phyloP scores from a whole-genome alignment of 2,113 vertebrate species.

The Ictidomys tridecemlineatus region DNA sequence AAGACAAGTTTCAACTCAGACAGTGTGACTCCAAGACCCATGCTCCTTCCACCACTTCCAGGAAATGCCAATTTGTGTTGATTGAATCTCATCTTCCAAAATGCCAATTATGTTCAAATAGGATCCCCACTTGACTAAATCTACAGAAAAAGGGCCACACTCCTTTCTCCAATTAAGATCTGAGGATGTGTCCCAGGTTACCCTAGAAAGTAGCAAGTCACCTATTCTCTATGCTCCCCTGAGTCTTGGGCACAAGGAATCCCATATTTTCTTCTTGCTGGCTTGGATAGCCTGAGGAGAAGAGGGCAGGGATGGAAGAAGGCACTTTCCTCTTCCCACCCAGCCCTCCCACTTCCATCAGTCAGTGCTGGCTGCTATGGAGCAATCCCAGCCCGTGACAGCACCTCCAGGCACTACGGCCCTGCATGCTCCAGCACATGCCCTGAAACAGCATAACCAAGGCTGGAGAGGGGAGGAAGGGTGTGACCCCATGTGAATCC shows the following conservation, averaged over 20 bases:
- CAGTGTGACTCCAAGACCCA: neutral
- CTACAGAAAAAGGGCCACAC: neutral
- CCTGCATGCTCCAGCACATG: neutral
- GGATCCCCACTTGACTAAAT: neutral
- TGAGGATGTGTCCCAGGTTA: neutral
- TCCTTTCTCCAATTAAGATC: constrained; percentile 16
- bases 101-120: neutral
- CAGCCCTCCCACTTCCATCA: neutral
- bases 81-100: constrained; percentile 3
- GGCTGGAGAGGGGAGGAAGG: neutral
- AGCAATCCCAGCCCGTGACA: neutral
- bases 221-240: neutral
- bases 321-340: neutral
- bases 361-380: neutral
- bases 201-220: neutral
- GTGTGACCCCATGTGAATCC: neutral
- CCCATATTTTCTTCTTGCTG: neutral
- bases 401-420: neutral
- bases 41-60: neutral
- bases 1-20: neutral
- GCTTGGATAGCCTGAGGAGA: neutral
- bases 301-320: neutral
- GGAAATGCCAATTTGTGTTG: neutral
- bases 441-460: neutral
- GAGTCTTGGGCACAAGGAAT: neutral